Conservation (phyloP, 2,888 invertebrate genomes). For the Megaustenia siamemsis region DNA sequence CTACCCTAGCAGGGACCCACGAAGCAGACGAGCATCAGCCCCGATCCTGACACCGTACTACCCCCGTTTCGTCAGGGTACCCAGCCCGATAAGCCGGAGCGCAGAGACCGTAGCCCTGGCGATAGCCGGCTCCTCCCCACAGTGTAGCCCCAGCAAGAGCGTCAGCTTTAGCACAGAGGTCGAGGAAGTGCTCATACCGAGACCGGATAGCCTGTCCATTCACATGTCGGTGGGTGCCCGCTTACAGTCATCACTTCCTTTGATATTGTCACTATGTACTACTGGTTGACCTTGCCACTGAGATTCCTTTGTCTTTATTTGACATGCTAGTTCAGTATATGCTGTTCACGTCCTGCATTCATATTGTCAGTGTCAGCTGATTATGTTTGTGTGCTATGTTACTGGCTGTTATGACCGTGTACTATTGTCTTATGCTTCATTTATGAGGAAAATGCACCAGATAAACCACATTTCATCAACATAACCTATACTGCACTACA, state of each 20-base stretch:
- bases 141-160: slow-evolving; percentile 57
- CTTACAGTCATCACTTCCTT: neutral
- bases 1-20: slow-evolving; percentile 38
- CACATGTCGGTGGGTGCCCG: slow-evolving; percentile 45
- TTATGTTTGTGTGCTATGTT: too few relatives aligned
- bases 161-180: slow-evolving; percentile 61
- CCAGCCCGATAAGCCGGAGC: slow-evolving; percentile 61
- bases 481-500: too few relatives aligned
- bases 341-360: too few relatives aligned
- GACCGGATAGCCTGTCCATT: slow-evolving; percentile 58
- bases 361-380: too few relatives aligned
- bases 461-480: too few relatives aligned
- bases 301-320: too few relatives aligned
- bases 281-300: neutral
- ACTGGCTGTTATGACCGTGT: too few relatives aligned
- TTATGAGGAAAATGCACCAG: too few relatives aligned
- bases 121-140: slow-evolving; percentile 51
- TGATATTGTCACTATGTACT: neutral
- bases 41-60: slow-evolving; percentile 59
- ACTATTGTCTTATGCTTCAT: too few relatives aligned
- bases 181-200: slow-evolving; percentile 57
- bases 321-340: too few relatives aligned
- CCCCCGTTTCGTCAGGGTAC: slow-evolving; percentile 52
- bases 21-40: slow-evolving; percentile 59
- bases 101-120: slow-evolving; percentile 60